A percentile compares a stretch with the other conserved stretches of the same genome.
Evolutionary conservation across 2,888 invertebrate species (phyloP).

Genomic region (Cephus pulcher): DNA sequence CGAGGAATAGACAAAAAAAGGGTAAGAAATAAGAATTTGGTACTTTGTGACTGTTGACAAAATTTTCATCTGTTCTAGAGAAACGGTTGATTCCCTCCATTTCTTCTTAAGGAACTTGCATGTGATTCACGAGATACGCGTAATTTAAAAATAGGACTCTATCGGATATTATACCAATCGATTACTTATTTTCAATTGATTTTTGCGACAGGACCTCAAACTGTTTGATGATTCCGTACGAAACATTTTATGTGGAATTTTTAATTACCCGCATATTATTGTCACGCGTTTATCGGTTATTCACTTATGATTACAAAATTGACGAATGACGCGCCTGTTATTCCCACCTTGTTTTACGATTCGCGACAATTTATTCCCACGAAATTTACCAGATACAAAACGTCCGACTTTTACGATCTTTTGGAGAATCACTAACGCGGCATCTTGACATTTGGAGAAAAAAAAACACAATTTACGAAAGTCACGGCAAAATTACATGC

Average conservation of each 20-base stretch:
- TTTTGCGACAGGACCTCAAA: background rate
- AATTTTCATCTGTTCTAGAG: background rate
- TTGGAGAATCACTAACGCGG: constrained; percentile 19
- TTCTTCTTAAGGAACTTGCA: background rate
- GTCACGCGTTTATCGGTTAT: background rate
- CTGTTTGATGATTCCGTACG: constrained; percentile 12
- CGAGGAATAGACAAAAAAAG: background rate
- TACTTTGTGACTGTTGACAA: background rate
- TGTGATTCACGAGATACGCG: background rate
- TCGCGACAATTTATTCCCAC: constrained; percentile 4
- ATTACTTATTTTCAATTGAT: constrained; percentile 10
- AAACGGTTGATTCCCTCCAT: background rate
- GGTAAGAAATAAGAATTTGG: background rate
- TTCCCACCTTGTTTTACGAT: background rate
- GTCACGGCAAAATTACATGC: background rate
- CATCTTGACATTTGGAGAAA: constrained; percentile 26
- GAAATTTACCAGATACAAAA: background rate
- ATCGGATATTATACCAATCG: background rate
- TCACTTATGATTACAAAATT: background rate
- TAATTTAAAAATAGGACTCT: background rate
- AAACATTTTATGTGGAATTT: constrained; percentile 28
- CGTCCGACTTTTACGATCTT: constrained; percentile 15
- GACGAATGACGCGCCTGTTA: background rate
- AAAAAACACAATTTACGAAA: constrained; percentile 11
- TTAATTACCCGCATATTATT: constrained; percentile 25